Conservation (phyloP, 1,140 invertebrate genomes). For the Myzus persicae region DNA sequence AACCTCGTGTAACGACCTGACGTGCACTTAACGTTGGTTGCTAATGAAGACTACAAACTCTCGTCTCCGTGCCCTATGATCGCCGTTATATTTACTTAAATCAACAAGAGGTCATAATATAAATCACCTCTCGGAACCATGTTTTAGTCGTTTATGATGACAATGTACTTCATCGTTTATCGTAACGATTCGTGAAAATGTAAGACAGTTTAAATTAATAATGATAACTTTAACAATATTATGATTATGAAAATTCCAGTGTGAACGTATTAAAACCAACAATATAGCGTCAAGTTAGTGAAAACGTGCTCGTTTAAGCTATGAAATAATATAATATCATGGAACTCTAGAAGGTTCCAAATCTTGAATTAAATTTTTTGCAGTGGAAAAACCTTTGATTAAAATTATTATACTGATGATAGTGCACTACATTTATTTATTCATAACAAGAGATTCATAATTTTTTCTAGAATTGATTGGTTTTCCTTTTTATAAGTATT, state of each 20-base stretch:
- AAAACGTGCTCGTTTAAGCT: not conserved
- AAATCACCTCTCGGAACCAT: not conserved
- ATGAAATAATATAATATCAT: not conserved
- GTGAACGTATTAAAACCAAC: not conserved
- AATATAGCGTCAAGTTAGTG: not conserved
- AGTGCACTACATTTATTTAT: too few species aligned
- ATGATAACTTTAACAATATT: not conserved
- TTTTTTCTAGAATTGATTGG: not conserved
- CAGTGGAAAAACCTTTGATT: not conserved
- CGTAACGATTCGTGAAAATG: not conserved
- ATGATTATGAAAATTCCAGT: not conserved
- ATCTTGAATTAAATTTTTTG: not conserved
- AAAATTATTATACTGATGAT: not conserved
- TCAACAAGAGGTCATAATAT: constrained; percentile 10
- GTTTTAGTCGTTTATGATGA: not conserved
- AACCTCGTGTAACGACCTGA: constrained; percentile 38
- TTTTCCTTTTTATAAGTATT: not conserved
- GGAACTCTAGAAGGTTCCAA: not conserved
- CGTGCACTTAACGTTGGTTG: constrained; percentile 43
- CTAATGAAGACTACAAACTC: constrained; percentile 42
- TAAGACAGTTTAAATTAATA: not conserved
- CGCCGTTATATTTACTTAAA: constrained; percentile 23
- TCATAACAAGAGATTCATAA: not conserved
- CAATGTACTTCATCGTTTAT: not conserved
- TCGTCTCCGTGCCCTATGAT: not conserved